Conservation (phyloP, 2,113 vertebrate species). For the Apodemus sylvaticus region DNA sequence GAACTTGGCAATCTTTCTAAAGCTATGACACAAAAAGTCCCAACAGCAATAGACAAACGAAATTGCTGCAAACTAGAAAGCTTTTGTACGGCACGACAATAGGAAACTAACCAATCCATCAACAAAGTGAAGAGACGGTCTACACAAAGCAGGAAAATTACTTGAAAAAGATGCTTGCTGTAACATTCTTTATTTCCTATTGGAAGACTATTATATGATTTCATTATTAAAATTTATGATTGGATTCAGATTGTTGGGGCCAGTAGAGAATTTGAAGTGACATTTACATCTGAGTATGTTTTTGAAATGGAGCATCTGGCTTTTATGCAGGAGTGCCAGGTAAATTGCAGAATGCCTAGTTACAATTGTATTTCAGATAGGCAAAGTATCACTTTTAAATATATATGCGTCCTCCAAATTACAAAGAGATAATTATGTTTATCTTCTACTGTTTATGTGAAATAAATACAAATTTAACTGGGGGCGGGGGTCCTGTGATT, state of each 20-base stretch:
- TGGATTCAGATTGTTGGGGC: background rate
- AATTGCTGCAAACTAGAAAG: background rate
- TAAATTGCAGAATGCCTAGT: background rate
- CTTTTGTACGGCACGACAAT: background rate
- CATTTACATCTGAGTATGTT: background rate
- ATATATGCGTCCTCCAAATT: background rate
- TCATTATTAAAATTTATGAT: background rate
- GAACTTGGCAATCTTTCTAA: background rate
- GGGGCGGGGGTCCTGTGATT: background rate
- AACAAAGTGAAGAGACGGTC: background rate
- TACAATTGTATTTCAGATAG: slow-evolving; percentile 27
- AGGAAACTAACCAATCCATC: background rate
- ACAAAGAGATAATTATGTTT: background rate
- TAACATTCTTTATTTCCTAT: background rate
- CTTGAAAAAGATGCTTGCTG: background rate
- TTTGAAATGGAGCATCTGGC: background rate
- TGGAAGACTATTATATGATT: background rate
- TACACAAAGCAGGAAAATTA: background rate
- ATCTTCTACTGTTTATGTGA: background rate
- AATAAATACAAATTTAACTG: slow-evolving; percentile 13
- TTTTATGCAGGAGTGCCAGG: background rate
- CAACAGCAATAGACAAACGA: background rate
- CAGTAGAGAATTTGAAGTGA: background rate
- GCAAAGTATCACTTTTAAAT: background rate
- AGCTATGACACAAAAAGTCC: background rate